Evolutionary conservation across 2,888 invertebrate species (phyloP), one percentile per base, ranked within the genome.

Genomic region (Cryptus armator): DNA sequence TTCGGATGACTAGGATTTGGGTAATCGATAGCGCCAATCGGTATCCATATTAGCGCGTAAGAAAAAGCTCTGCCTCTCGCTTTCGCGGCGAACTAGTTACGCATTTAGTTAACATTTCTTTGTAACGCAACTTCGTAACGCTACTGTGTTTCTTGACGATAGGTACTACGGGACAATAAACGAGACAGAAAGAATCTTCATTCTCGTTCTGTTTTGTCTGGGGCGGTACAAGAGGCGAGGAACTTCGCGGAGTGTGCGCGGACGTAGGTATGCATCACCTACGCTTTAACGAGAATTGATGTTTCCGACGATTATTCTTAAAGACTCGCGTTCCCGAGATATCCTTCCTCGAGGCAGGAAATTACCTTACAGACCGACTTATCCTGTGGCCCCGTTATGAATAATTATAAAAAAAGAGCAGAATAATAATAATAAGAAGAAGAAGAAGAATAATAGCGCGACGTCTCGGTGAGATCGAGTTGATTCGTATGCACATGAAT

Each of bases 231-330:
- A 83, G 70, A 80, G 83, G 70, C 77, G 82, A 62, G 74, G 62
- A 64, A 64, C 72, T 10, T 43, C 46, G 75, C 70, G 56, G 53
- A 64, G 64, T 70, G 59, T 76, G 68, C 32, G 53, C 64, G 56
- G 43, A 68, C 67, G 81, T 89, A 86, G 88, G 87, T 90, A 89
- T 88, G 86, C 87, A 86, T 91, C 89, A 90, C 89, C 89, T 89
- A 89, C 87, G 88, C 88, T 88, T 87, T 88, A 89, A 91, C 88
- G 90, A 90, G 90, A 91, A 92, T 92, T 92, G 91, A 92, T 92
- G 92, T 91, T 91, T 92, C 92, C 92, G 91, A 92, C 91, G 87
- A 91, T 92, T 92, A 92, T 86, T 81, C 83, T 89, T 88, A 90
- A 90, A 90, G 88, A 88, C 86, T 82, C 83, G 83, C 86, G 83